phyloP scores from a whole-genome alignment of 2,888 invertebrate species.

The Nymphalis c-album region DNA sequence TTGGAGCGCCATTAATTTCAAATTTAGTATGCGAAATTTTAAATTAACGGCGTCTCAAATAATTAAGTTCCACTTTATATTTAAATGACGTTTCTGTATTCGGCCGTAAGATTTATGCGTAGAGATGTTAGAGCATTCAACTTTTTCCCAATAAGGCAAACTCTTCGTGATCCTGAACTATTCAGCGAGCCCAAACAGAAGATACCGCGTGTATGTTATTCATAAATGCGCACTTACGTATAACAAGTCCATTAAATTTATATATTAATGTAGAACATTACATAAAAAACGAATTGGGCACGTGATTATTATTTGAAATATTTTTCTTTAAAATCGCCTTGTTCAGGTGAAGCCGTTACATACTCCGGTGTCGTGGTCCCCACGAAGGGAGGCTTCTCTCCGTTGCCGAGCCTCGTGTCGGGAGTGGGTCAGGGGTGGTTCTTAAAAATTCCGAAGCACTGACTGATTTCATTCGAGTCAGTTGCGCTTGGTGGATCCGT shows the following conservation, averaged over 20 bases:
- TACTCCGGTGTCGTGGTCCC: conserved; percentile 22
- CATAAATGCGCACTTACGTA: conserved; percentile 29
- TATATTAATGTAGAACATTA: conserved; percentile 8
- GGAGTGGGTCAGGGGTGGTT: conserved; percentile 34
- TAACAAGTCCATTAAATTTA: conserved; percentile 8
- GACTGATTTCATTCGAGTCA: conserved; percentile 84
- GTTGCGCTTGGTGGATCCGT: conserved; percentile 89
- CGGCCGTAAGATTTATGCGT: too few species aligned
- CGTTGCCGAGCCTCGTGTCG: conserved; percentile 21
- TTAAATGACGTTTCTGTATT: too few species aligned
- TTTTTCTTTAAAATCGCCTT: conserved; percentile 14
- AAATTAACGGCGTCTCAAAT: too few species aligned
- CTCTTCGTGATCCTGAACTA: too few species aligned
- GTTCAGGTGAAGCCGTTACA: conserved; percentile 18
- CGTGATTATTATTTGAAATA: conserved; percentile 13
- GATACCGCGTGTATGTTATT: conserved; percentile 3
- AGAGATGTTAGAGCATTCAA: too few species aligned
- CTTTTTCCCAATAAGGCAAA: too few species aligned
- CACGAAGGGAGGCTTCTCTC: conserved; percentile 27
- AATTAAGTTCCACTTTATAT: too few species aligned
- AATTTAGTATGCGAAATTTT: too few species aligned
- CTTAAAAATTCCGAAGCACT: conserved; percentile 82
- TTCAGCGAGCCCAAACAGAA: conserved; percentile 14
- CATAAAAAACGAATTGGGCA: conserved; percentile 9
- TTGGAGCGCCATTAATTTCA: too few species aligned